Base-by-base conservation (phyloP, 2,888 invertebrate species). In the Thera obeliscata region DNA sequence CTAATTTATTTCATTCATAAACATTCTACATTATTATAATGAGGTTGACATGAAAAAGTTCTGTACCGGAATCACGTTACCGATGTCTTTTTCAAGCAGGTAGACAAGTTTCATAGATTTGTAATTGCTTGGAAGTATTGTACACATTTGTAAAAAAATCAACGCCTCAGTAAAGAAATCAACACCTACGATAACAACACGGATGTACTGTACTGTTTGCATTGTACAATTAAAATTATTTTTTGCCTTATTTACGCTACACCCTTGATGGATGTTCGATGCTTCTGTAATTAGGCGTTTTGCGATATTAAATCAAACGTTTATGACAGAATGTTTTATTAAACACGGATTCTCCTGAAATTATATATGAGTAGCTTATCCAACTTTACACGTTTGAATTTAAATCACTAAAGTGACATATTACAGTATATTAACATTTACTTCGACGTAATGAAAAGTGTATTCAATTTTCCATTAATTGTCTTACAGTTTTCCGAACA, bases 161-260 rank as follows among this genome's bases (percentile, higher is more conserved):
- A 56, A 56, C 56, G 22, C 22, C 22, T 22, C 22, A 22, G 22
- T 22, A 22, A 22, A 22, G 22, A 49, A 55, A 55, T 22, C 56
- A 38, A 11, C 12, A 49, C 9, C 9, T 61, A 56, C 56, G 60
- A 65, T 60, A 60, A 43, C 65, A 49, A 65, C 35, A 56, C 65
- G 65, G 65, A 65, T 60, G 58, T 48, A 50, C 56, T 58, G 6
- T 54, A 58, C 12, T 22, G 58, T 54, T 8, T 61, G 12, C 22
- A 36, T 22, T 64, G 52, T 49, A 49, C 55, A 60, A 22, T 59
- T 49, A 12, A n/a, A 35, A 57, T 55, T 61, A 52, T 55, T 60
- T 59, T 50, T 60, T 33, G n/a, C 41, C 9, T 60, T 8, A 59
- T 61, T 41, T 9, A 55, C 61, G 61, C 43, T 61, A 54, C 46